Conservation (phyloP, 2,888 invertebrate species). For the Agrenia bidenticulata region DNA sequence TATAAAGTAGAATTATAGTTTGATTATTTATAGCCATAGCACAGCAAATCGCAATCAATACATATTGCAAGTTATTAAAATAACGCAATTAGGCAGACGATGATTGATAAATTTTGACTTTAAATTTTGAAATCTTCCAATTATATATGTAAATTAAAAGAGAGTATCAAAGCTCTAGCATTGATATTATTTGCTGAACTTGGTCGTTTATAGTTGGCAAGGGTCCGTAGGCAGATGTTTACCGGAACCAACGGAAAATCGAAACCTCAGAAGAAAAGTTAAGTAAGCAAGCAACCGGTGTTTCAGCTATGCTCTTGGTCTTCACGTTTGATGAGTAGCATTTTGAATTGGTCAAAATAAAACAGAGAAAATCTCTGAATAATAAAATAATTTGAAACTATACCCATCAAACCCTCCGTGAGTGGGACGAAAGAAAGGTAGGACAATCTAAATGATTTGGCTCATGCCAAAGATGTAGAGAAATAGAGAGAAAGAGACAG, state of each 20-base stretch:
- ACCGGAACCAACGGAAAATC: slow-evolving; percentile 8
- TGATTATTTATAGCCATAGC: slow-evolving; percentile 30
- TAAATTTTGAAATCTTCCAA: background rate
- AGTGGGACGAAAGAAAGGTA: background rate
- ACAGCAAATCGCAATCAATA: slow-evolving; percentile 31
- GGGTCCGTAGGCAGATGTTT: background rate
- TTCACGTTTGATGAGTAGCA: slow-evolving; percentile 1
- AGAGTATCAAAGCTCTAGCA: slow-evolving; percentile 7
- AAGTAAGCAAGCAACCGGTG: background rate
- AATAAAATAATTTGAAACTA: background rate
- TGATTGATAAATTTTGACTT: slow-evolving; percentile 6
- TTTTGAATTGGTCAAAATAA: background rate
- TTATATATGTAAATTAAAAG: background rate
- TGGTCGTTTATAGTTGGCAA: background rate
- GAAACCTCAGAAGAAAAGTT: slow-evolving; percentile 9
- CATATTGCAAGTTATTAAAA: slow-evolving; percentile 14
- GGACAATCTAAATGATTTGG: slow-evolving; percentile 1
- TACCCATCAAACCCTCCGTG: background rate
- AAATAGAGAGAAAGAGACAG: background rate
- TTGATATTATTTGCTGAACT: slow-evolving; percentile 1
- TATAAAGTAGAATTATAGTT: slow-evolving; percentile 15
- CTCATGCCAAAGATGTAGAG: background rate
- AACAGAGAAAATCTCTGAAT: background rate
- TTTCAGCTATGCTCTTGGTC: background rate
- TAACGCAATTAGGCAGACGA: slow-evolving; percentile 10